These are phyloP conservation scores for Ceratoteleas bidentatus DNA, from an alignment of 1,140 invertebrate genomes.

Conservation along the genomic window DNA sequence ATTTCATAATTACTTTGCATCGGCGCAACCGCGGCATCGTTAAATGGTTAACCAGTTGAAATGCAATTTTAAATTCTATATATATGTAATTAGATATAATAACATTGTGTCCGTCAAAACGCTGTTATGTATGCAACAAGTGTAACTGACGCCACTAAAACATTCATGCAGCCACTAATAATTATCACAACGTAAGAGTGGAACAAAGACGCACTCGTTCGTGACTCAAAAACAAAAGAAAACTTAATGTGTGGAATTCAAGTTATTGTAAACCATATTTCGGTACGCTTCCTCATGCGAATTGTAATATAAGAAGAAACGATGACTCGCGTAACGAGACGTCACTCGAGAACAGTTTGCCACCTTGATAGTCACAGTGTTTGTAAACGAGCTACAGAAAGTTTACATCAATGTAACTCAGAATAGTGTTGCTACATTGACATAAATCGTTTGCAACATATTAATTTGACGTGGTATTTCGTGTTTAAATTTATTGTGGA, in stretches of 20 bases:
- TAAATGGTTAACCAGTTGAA: slow-evolving; percentile 31
- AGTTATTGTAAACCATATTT: slow-evolving; percentile 4
- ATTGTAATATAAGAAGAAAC: slow-evolving; percentile 35
- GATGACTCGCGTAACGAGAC: slow-evolving; percentile 19
- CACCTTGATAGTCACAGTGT: too few relatives aligned
- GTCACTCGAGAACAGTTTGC: too few relatives aligned
- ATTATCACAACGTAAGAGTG: slow-evolving; percentile 57
- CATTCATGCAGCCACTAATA: slow-evolving; percentile 30
- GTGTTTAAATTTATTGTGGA: too few relatives aligned
- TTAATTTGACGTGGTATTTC: too few relatives aligned
- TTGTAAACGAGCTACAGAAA: too few relatives aligned
- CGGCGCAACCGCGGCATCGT: slow-evolving; percentile 12
- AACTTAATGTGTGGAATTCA: slow-evolving; percentile 6
- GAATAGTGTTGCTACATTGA: too few relatives aligned
- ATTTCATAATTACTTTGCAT: slow-evolving; percentile 14
- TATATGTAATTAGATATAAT: too few relatives aligned
- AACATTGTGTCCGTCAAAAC: slow-evolving; percentile 23
- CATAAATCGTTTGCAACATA: too few relatives aligned
- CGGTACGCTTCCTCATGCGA: slow-evolving; percentile 13
- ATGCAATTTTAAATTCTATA: slow-evolving; percentile 28
- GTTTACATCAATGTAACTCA: too few relatives aligned
- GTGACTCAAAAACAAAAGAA: slow-evolving; percentile 6
- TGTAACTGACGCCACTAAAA: slow-evolving; percentile 5
- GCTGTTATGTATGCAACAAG: slow-evolving; percentile 11
- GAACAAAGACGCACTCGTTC: slow-evolving; percentile 29